These are phyloP conservation scores for Poliocrania exsul DNA, from an alignment of 2,797 vertebrate species.

Conservation along the genomic window DNA sequence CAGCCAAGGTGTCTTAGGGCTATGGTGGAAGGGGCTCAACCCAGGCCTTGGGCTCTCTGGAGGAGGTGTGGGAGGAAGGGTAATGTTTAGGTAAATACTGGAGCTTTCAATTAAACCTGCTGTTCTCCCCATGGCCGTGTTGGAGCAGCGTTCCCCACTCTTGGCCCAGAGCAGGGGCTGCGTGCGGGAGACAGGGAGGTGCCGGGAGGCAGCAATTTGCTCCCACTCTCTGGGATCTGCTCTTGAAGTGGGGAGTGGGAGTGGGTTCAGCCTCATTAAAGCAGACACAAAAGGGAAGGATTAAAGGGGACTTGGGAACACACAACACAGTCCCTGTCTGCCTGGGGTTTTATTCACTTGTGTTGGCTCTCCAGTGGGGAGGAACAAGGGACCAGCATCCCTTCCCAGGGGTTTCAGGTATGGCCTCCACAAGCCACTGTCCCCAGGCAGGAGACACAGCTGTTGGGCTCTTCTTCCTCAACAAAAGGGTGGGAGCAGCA, in stretches of 20 bases:
- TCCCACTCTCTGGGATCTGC: not conserved
- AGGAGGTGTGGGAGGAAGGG: constrained; percentile 28
- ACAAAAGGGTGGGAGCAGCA: not conserved
- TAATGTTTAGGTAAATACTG: constrained; percentile 27
- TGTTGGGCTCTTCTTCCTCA: not conserved
- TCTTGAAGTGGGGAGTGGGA: constrained; percentile 8
- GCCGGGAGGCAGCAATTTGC: constrained; percentile 27
- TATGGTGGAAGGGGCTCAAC: not conserved
- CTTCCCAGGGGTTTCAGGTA: not conserved
- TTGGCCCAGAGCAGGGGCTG: not conserved
- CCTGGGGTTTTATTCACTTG: not conserved
- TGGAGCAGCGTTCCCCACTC: not conserved
- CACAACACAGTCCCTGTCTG: not conserved
- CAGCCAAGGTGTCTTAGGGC: constrained; percentile 32
- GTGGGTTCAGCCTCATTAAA: not conserved
- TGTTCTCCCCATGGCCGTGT: accelerated
- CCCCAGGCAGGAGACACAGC: not conserved
- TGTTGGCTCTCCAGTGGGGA: not conserved
- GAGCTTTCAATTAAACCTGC: constrained; percentile 4
- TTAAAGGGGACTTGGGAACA: constrained; percentile 4
- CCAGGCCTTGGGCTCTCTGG: not conserved
- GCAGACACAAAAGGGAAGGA: not conserved
- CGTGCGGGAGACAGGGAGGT: not conserved
- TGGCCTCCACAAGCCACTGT: not conserved
- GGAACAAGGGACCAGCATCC: not conserved